phyloP scores from a whole-genome alignment of 2,888 invertebrate species.

The Portevinia maculata region DNA sequence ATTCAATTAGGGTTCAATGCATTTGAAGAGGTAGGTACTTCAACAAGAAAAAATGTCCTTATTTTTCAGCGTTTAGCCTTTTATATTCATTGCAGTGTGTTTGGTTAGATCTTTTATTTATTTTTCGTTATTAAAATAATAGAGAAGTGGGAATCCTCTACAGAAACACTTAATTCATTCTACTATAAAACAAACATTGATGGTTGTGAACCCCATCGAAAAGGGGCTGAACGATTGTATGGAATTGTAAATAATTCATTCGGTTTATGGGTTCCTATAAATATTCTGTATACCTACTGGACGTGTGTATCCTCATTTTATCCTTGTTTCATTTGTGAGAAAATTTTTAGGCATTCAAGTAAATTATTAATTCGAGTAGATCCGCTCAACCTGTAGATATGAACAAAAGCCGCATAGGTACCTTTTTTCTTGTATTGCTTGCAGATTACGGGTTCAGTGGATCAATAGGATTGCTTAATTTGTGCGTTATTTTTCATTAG shows the following conservation, averaged over 20 bases:
- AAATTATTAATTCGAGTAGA: not conserved
- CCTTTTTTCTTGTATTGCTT: too few relatives aligned
- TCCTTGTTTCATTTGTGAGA: too few relatives aligned
- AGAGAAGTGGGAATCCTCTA: slow-evolving; percentile 15
- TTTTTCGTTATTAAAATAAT: slow-evolving; percentile 11
- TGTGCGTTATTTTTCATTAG: too few relatives aligned
- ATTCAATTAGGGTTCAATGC: slow-evolving; percentile 21
- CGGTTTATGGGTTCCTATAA: not conserved
- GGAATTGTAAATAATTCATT: not conserved
- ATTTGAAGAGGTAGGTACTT: slow-evolving; percentile 11
- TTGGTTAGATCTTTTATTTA: slow-evolving; percentile 26
- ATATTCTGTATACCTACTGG: not conserved
- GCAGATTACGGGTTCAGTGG: not conserved
- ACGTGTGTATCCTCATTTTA: too few relatives aligned
- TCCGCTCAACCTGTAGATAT: not conserved
- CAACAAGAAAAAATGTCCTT: not conserved
- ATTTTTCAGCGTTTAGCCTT: slow-evolving; percentile 11
- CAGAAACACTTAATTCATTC: slow-evolving; percentile 13
- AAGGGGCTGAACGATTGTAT: not conserved
- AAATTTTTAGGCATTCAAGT: not conserved
- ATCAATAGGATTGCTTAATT: not conserved
- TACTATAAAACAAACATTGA: slow-evolving; percentile 36
- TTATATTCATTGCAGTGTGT: slow-evolving; percentile 30
- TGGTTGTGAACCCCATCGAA: slow-evolving; percentile 15
- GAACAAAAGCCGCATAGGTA: too few relatives aligned